phyloP scores from a whole-genome alignment of 2,113 vertebrate genomes.

The Chamaetylas fuelleborni region DNA sequence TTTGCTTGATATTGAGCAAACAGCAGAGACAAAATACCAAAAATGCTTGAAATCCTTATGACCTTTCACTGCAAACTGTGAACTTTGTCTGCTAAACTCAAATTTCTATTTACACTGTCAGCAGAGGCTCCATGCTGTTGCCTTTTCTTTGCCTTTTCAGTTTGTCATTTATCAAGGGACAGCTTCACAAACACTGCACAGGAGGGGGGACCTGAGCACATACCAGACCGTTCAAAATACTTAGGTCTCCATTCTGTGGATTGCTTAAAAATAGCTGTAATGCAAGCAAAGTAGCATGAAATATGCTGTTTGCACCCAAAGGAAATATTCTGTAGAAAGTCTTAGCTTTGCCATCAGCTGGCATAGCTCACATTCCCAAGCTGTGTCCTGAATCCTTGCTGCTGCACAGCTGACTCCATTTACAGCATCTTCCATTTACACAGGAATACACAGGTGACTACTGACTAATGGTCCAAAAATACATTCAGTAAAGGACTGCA shows the following conservation, averaged over 20 bases:
- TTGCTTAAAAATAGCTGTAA: not conserved
- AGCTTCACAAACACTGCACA: constrained; percentile 3
- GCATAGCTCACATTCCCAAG: not conserved
- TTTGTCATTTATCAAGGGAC: not conserved
- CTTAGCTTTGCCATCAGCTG: not conserved
- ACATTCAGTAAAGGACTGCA: not conserved
- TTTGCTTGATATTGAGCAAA: constrained; percentile 49
- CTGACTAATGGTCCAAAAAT: not conserved
- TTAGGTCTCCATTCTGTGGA: not conserved
- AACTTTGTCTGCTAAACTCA: constrained; percentile 37
- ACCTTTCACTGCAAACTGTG: constrained; percentile 63
- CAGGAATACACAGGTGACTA: not conserved
- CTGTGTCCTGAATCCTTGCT: not conserved
- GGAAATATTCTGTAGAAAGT: not conserved
- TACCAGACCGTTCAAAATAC: not conserved
- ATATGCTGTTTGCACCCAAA: not conserved
- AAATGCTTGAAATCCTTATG: constrained; percentile 56
- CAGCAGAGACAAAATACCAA: constrained; percentile 51
- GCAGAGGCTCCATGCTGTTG: not conserved
- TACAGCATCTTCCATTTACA: not conserved
- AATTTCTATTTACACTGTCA: constrained; percentile 5
- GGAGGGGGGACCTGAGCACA: not conserved
- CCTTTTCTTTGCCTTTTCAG: constrained; percentile 17
- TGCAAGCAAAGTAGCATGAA: not conserved
- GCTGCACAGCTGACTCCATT: not conserved